A percentile compares a stretch with the other conserved stretches of the same genome.
Conservation (phyloP, 1,140 invertebrate species). For the Brachionus asplanchnoidis region DNA sequence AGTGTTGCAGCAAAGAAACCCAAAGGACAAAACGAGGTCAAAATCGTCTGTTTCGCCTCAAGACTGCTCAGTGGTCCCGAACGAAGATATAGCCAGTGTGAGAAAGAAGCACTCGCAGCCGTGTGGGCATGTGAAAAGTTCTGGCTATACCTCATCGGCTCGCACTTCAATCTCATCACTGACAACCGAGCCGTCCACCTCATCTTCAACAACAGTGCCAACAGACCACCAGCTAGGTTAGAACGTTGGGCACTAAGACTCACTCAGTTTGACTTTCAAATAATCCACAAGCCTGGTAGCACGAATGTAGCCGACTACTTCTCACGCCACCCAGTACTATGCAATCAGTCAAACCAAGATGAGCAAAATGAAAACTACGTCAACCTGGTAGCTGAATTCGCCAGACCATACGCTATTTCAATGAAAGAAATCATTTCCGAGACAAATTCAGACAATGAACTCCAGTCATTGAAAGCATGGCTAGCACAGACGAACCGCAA, state of each 20-base stretch:
- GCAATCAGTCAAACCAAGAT: not conserved
- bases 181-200: not conserved
- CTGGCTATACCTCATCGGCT: not conserved
- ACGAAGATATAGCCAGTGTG: not conserved
- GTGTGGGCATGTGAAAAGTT: conserved; percentile 7
- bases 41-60: too few species aligned
- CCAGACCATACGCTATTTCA: too few species aligned
- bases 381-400: not conserved
- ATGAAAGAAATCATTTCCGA: too few species aligned
- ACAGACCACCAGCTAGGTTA: not conserved
- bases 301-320: not conserved
- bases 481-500: not conserved
- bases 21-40: too few species aligned
- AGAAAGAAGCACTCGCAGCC: not conserved
- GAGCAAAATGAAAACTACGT: not conserved
- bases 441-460: not conserved
- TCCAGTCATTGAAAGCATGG: not conserved
- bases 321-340: not conserved
- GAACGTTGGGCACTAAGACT: not conserved
- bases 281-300: not conserved
- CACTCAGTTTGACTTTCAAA: not conserved
- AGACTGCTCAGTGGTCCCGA: not conserved
- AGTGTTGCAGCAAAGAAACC: too few species aligned
- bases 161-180: not conserved
- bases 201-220: not conserved